Base-by-base conservation (phyloP, 2,113 vertebrate genomes). In the Nyctereutes procyonoides region DNA sequence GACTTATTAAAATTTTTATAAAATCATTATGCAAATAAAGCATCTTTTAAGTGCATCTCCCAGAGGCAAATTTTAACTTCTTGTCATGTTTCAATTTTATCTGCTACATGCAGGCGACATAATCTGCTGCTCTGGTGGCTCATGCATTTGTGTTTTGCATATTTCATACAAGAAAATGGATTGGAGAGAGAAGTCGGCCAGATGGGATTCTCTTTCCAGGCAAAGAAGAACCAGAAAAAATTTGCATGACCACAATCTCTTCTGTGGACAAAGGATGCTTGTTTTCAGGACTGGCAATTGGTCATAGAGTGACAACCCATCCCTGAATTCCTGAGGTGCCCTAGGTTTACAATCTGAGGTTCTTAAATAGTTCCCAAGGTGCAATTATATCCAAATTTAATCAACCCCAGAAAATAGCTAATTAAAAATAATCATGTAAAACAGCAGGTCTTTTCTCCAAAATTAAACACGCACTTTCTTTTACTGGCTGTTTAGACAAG, bases 201-300 rank as follows among this genome's bases (percentile, higher is more conserved):
- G 96, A 95, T 93, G 82, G 63, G 53, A 96, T 93, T 97, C 88
- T 97, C 97, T 89, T 97, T 95, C 91, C 92, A 97, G 88, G 83
- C 93, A 97, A 92, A 98, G 92, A 88, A 95, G 90, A 96, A 91
- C 65, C 53, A 94, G 94, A 95, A 89, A 92, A 93, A 83, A 96
- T 95, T 91, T 98, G 93, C 97, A 98, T 97, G 96, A 90, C 79
- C 56, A 48, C 1, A 1, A 88, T 69, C 85, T 97, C 88, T 55
- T 93, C 82, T 83, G 24, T 19, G 88, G 93, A 96, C 93, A 96
- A 97, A 96, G 84, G 81, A 95, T 80, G 19, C 56, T 96, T 97
- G 88, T 96, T 93, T 96, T 86, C 84, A 82, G 71, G 80, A 63
- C 71, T 93, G 79, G 71, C 82, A 58, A 3, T 94, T 17, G 38